Evolutionary conservation across 2,888 invertebrate genomes (phyloP).

Genomic region (Timema cristinae): DNA sequence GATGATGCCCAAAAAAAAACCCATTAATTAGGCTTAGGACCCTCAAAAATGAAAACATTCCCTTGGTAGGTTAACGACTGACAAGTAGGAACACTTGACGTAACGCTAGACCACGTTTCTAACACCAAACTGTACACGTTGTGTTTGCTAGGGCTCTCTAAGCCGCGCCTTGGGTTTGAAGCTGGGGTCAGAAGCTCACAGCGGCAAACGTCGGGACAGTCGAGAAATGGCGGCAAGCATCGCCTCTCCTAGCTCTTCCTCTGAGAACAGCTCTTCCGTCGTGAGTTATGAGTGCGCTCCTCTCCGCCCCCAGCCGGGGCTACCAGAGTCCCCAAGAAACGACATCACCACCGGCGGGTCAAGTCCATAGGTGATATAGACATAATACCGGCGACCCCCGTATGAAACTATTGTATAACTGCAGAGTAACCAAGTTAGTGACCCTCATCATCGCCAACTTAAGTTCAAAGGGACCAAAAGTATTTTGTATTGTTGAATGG

Average conservation of each 20-base stretch:
- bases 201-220: constrained; percentile 45
- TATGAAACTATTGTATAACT: constrained; percentile 33
- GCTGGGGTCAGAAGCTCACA: constrained; percentile 37
- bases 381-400: constrained; percentile 49
- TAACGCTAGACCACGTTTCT: background rate
- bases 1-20: too few relatives aligned
- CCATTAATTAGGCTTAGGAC: too few relatives aligned
- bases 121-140: background rate
- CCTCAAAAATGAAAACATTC: too few relatives aligned
- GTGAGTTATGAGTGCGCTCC: constrained; percentile 40
- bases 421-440: too few relatives aligned
- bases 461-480: background rate
- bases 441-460: too few relatives aligned
- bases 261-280: constrained; percentile 35
- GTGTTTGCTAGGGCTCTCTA: constrained; percentile 61
- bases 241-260: constrained; percentile 31
- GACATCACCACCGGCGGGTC: constrained; percentile 56
- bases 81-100: background rate
- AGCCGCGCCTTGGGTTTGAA: constrained; percentile 64
- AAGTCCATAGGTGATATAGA: constrained; percentile 75
- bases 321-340: constrained; percentile 49
- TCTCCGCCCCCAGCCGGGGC: constrained; percentile 39
- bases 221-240: constrained; percentile 21
- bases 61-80: too few relatives aligned
- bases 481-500: background rate